Percentiles rank a stretch among this genome's conserved stretches.
These are phyloP conservation scores for Panagrolaimus sp. DNA, from an alignment of 1,140 invertebrate genomes.

Conservation along the genomic window DNA sequence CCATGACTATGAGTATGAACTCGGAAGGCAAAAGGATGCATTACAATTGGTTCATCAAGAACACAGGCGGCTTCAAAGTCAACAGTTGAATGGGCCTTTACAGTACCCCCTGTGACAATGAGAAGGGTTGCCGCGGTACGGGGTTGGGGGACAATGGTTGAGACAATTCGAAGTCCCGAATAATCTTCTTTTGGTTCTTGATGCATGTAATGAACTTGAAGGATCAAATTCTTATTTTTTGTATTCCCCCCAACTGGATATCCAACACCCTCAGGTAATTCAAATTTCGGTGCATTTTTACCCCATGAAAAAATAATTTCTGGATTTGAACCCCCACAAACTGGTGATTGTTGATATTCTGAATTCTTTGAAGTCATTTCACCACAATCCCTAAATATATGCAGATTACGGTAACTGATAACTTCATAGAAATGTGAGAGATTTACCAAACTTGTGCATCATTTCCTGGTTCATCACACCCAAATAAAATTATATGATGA, in stretches of 20 bases:
- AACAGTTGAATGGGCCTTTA: conserved; percentile 37
- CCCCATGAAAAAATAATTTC: conserved; percentile 95
- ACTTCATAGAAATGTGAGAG: too few species aligned
- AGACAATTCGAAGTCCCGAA: conserved; percentile 45
- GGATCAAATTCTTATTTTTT: conserved; percentile 64
- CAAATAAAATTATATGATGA: conserved; percentile 93
- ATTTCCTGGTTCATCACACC: conserved; percentile 75
- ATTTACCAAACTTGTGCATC: conserved; percentile 70
- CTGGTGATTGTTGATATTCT: conserved; percentile 47
- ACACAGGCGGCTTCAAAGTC: conserved; percentile 78
- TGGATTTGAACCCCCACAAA: conserved; percentile 56
- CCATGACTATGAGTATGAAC: conserved; percentile 77
- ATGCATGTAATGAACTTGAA: conserved; percentile 87
- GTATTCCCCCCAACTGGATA: conserved; percentile 64
- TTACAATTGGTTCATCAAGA: conserved; percentile 73
- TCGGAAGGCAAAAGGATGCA: conserved; percentile 88
- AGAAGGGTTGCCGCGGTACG: conserved; percentile 52
- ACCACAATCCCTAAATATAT: conserved; percentile 69
- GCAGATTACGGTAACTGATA: too few species aligned
- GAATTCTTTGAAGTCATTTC: conserved; percentile 70
- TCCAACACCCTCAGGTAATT: conserved; percentile 69
- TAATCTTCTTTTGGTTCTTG: conserved; percentile 51
- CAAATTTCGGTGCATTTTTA: conserved; percentile 78
- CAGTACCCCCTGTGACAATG: conserved; percentile 48
- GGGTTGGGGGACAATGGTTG: conserved; percentile 50